Evolutionary conservation across 2,113 vertebrate species (phyloP).

Genomic region (Atherinomorus stipes): DNA sequence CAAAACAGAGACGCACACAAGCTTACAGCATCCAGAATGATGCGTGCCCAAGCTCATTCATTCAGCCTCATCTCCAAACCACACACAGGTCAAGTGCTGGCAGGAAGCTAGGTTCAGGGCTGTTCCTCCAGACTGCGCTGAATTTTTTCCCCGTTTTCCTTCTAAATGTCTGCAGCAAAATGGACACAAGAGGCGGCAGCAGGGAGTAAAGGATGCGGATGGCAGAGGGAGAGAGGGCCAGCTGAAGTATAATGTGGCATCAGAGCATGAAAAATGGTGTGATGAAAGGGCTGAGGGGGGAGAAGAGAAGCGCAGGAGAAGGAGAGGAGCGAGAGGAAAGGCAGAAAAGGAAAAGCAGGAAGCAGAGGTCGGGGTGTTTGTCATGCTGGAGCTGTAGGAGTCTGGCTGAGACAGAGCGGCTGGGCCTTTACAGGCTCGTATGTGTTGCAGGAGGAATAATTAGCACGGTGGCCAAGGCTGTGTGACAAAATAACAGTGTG

Average conservation of each 20-base stretch:
- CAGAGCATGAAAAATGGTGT: slow-evolving; percentile 44
- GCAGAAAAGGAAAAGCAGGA: slow-evolving; percentile 9
- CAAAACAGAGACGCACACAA: neutral
- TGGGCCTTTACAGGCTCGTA: slow-evolving; percentile 71
- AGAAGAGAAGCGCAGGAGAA: slow-evolving; percentile 22
- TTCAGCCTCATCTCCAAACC: slow-evolving; percentile 16
- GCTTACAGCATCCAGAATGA: slow-evolving; percentile 26
- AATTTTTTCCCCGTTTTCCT: slow-evolving; percentile 37
- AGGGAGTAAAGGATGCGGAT: slow-evolving; percentile 44
- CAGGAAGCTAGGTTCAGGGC: slow-evolving; percentile 31
- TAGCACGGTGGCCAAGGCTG: slow-evolving; percentile 61
- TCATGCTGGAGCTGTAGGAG: slow-evolving; percentile 80
- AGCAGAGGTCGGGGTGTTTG: slow-evolving; percentile 69
- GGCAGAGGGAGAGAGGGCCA: slow-evolving; percentile 21
- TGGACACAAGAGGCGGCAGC: slow-evolving; percentile 53
- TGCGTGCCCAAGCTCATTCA: slow-evolving; percentile 9
- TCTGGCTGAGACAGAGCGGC: slow-evolving; percentile 72
- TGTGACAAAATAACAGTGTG: slow-evolving; percentile 40
- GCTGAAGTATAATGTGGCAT: slow-evolving; percentile 47
- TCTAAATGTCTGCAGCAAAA: slow-evolving; percentile 63
- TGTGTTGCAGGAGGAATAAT: slow-evolving; percentile 78
- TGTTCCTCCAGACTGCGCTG: slow-evolving; percentile 47
- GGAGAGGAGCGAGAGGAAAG: neutral
- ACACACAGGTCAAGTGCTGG: slow-evolving; percentile 4
- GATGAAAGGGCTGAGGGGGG: slow-evolving; percentile 50